Conservation (phyloP, 2,888 invertebrate genomes). For the Cataglyphis cursor region DNA sequence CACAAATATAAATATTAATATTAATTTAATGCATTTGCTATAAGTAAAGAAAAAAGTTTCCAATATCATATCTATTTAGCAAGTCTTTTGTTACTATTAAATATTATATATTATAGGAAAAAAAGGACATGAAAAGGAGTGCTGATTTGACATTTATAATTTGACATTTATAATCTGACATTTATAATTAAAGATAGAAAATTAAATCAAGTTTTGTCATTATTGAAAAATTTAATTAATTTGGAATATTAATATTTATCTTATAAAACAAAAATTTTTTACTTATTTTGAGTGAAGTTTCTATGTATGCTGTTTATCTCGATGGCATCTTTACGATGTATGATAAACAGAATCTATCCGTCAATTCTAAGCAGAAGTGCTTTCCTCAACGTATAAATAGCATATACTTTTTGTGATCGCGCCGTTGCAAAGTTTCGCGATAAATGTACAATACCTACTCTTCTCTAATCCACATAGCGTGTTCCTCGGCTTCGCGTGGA, state of each 20-base stretch:
- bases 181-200: background rate
- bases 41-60: background rate
- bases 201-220: background rate
- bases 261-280: background rate
- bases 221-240: background rate
- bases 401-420: background rate
- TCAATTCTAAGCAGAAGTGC: background rate
- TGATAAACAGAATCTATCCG: conserved; percentile 8
- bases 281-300: background rate
- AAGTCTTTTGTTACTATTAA: background rate
- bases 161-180: background rate
- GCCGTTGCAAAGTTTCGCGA: conserved; percentile 17
- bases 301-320: background rate
- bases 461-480: conserved; percentile 64
- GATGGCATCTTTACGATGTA: conserved; percentile 4
- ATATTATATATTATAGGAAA: background rate
- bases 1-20: background rate
- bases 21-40: background rate
- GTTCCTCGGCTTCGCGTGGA: conserved; percentile 54
- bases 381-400: conserved; percentile 6
- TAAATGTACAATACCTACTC: conserved; percentile 46
- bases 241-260: background rate
- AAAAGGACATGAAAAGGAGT: too few species aligned
- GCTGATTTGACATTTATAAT: background rate
- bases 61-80: too few species aligned